Conservation (phyloP, 2,113 vertebrate genomes). For the Silurus asotus region DNA sequence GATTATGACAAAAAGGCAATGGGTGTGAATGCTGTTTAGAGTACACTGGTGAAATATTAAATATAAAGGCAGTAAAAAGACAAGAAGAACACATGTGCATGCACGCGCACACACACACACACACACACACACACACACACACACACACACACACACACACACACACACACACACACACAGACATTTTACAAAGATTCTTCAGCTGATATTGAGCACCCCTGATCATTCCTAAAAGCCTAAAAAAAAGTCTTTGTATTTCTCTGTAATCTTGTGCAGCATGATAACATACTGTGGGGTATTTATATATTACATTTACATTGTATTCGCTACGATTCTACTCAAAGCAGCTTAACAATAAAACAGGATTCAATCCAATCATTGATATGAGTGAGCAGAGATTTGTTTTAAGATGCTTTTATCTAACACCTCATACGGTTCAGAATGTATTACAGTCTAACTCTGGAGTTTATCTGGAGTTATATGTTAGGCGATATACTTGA, state of each 20-base stretch:
- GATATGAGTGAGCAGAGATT: background rate
- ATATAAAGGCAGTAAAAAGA: background rate
- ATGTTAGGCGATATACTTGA: background rate
- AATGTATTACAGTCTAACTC: background rate
- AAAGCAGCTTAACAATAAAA: background rate
- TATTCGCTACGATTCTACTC: background rate
- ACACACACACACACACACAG: background rate
- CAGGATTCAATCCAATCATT: background rate
- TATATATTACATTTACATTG: background rate
- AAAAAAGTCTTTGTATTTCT: background rate
- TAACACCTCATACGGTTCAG: background rate
- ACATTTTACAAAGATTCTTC: background rate
- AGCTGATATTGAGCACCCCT: background rate
- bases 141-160: background rate
- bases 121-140: too few relatives aligned
- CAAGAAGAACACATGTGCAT: conserved; percentile 8
- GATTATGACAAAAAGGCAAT: background rate
- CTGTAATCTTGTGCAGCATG: background rate
- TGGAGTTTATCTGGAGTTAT: background rate
- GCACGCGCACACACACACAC: too few relatives aligned
- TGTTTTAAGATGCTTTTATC: background rate
- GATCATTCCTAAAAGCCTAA: background rate
- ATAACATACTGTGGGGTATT: background rate
- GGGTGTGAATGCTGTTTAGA: background rate
- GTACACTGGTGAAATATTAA: conserved; percentile 17